Base-by-base conservation (phyloP, 1,140 invertebrate genomes). In the Eupeodes corollae region DNA sequence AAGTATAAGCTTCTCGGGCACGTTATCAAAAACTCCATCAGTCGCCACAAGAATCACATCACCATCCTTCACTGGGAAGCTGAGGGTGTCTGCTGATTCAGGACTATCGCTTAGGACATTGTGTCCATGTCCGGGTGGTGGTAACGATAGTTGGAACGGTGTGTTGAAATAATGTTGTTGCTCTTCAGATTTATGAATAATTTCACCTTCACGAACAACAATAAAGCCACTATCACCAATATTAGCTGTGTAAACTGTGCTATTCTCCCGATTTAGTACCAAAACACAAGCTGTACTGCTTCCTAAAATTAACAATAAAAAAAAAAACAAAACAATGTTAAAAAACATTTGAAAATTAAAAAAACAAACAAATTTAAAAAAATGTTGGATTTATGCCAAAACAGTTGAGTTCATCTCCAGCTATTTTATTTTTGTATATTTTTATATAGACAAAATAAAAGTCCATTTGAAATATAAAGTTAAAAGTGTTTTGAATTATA, bases 81-180 rank as follows among this genome's bases (percentile, higher is more conserved):
- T 87, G 26, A 87, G 81, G 15, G 85, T 90, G 49, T 93, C 87
- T 10, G 93, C 91, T 18, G 88, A 84, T 53, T 94, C 88, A 21
- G 93, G 92, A 68, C 88, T 91, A 70, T 93, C 91, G 65, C 86
- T 90, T 6, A 91, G 76, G 30, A 92, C 88, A 56, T 83, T 79
- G 18, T 79, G 79, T 51, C 84, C 83, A 55, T 91, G 85, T 38
- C 85, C 84, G 5, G 92, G 89, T 15, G 94, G 95, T 39, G 91
- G 88, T 51, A 97, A 72, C 34, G 91, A 90, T 42, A 98, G 75
- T 71, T 98, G 94, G 74, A 93, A 98, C 8, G 95, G 95, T 26
- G 95, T 96, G 72, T 98, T 98, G 68, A 98, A 98, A 68, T 97
- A 97, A 70, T 98, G 94, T 59, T 95, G 91, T 64, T 98, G 94